Evolutionary conservation across 1,140 invertebrate genomes (phyloP).

Genomic region (Wasmannia auropunctata): DNA sequence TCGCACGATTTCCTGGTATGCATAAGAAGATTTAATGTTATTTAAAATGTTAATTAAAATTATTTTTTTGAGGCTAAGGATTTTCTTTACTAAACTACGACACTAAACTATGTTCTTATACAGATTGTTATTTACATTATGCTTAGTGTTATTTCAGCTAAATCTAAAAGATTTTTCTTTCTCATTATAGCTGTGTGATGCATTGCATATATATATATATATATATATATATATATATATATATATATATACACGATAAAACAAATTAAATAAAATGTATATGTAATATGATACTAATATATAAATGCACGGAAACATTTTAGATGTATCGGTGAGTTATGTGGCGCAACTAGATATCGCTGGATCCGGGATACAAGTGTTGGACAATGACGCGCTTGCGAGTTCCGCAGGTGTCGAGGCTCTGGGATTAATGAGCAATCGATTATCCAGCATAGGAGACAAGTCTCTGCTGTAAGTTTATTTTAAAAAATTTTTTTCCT

Average conservation of each 20-base stretch:
- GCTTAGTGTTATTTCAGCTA: neutral
- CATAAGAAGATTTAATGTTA: neutral
- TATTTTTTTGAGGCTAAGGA: neutral
- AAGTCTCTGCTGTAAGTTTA: slow-evolving; percentile 84
- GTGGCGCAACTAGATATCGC: slow-evolving; percentile 86
- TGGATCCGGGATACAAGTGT: slow-evolving; percentile 85
- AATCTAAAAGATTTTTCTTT: neutral
- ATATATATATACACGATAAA: neutral
- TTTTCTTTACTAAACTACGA: neutral
- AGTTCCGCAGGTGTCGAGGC: slow-evolving; percentile 83
- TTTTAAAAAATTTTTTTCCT: neutral
- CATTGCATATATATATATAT: no score
- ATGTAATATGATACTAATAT: no score
- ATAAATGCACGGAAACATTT: slow-evolving; percentile 59
- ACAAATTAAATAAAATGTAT: neutral
- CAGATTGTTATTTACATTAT: neutral
- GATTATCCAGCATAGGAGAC: slow-evolving; percentile 83
- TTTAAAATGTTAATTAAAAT: neutral
- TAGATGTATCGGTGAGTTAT: slow-evolving; percentile 85
- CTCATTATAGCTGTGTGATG: neutral
- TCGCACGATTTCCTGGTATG: slow-evolving; percentile 87
- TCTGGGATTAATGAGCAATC: slow-evolving; percentile 85
- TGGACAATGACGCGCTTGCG: slow-evolving; percentile 85
- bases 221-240: neutral
- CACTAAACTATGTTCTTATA: neutral